Percentiles rank a stretch among this genome's conserved stretches.
Evolutionary conservation across 2,797 vertebrate species (phyloP).

Genomic region (Pseudochromis fuscus): DNA sequence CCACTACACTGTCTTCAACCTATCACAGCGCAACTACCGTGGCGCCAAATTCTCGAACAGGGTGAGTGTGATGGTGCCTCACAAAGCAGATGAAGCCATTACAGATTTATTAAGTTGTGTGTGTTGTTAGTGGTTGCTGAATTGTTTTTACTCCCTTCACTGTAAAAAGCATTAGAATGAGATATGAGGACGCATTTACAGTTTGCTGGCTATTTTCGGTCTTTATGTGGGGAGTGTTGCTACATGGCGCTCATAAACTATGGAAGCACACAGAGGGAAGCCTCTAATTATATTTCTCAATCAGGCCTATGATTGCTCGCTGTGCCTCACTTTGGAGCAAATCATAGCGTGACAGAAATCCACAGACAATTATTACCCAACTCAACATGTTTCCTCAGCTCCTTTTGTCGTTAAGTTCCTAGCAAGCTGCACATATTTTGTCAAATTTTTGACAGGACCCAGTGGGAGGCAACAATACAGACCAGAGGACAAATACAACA

Average conservation of each 20-base stretch:
- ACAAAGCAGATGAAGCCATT: neutral
- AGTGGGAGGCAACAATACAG: neutral
- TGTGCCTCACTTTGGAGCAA: neutral
- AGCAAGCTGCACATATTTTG: neutral
- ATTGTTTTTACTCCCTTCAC: neutral
- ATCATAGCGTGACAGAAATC: neutral
- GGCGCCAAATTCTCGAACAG: constrained; percentile 98
- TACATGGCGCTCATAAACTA: constrained; percentile 12
- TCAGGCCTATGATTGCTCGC: neutral
- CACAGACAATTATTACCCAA: neutral
- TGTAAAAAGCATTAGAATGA: constrained; percentile 3
- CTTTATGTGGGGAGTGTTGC: neutral
- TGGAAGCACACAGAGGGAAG: neutral
- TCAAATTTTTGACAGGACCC: neutral
- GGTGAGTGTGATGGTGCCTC: constrained; percentile 82
- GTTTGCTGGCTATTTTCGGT: constrained; percentile 15
- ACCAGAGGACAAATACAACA: neutral
- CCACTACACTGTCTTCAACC: constrained; percentile 99
- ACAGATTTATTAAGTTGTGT: neutral
- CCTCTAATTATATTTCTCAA: constrained; percentile 26
- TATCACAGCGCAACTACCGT: constrained; percentile 97
- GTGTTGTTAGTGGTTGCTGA: constrained; percentile 6
- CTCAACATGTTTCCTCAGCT: neutral
- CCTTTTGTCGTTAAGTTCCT: neutral
- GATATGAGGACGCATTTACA: neutral